Evolutionary conservation across 1,140 invertebrate genomes (phyloP).

Genomic region (Pseudomyrmex pallidus): DNA sequence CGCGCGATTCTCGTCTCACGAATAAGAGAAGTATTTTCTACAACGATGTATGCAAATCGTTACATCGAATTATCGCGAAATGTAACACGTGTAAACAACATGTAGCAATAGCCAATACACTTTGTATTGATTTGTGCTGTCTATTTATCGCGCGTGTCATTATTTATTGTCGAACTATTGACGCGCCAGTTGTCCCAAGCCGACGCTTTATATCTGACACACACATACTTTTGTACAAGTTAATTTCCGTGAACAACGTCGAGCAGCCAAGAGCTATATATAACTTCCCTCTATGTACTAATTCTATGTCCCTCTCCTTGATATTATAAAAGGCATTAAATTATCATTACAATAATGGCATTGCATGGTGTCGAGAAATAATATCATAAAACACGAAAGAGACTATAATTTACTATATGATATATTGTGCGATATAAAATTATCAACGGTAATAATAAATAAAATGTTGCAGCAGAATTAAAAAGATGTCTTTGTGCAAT

Average conservation of each 20-base stretch:
- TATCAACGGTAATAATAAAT: constrained; percentile 79
- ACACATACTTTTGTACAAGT: constrained; percentile 76
- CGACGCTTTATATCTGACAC: constrained; percentile 65
- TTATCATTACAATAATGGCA: constrained; percentile 69
- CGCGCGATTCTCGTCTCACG: constrained; percentile 30
- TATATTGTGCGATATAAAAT: constrained; percentile 76
- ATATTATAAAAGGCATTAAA: constrained; percentile 59
- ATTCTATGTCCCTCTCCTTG: constrained; percentile 64
- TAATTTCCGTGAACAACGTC: constrained; percentile 56
- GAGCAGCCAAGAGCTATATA: constrained; percentile 22
- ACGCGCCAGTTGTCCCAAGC: constrained; percentile 9
- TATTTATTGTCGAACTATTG: constrained; percentile 17
- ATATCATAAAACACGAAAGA: constrained; percentile 57
- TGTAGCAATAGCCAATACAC: constrained; percentile 6
- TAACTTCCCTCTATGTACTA: constrained; percentile 62
- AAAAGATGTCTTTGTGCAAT: constrained; percentile 57
- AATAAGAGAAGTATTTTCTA: constrained; percentile 53
- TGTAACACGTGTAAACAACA: neutral
- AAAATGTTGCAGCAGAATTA: constrained; percentile 75
- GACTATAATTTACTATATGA: constrained; percentile 71
- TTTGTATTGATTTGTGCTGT: neutral
- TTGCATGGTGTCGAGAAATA: constrained; percentile 63
- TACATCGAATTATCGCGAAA: neutral
- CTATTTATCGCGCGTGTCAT: constrained; percentile 8
- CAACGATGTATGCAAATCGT: neutral